Evolutionary conservation across 2,888 invertebrate genomes (phyloP), one percentile per base, ranked within the genome.

Genomic region (Brenthis hecate): DNA sequence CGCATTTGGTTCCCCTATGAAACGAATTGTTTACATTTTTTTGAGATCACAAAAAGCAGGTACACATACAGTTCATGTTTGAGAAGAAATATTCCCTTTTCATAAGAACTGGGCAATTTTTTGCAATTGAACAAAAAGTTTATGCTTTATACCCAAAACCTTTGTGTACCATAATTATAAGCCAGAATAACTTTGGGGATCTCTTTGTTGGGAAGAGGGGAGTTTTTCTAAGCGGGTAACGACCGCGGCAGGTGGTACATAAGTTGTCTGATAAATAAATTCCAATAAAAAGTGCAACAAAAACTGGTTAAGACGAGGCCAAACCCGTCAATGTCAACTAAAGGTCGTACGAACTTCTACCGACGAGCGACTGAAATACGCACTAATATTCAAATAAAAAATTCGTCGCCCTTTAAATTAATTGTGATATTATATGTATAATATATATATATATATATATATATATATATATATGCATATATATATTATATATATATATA

Each of bases 221-320:
- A 87, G 87, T 88, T 91, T 91, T 91, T 89, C 82, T 87, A 81
- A 81, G 79, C 84, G 88, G 88, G 88, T 86, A 90, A 90, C 90
- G 89, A 91, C 88, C 91, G 86, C 83, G 87, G 91, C 92, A 92
- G 92, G 92, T 92, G 92, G 89, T 86, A 86, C 79, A 85, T 84
- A 88, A 87, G 86, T 85, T 84, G 85, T 60, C 84, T 85, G 85
- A 83, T 86, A 87, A 86, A 86, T 85, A 86, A 83, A 81, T 83
- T 80, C 75, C 76, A 77, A 78, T 78, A 86, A 86, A 88, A 89
- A 85, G 77, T 81, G 82, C 84, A 84, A 82, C 88, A 91, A 91
- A 91, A 91, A 90, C 84, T 80, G 77, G 76, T 79, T 77, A 80
- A 76, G 76, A 73, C 79, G 81, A 80, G 80, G 78, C 75, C 78